These are phyloP conservation scores for Chlamydotis undulata DNA, from an alignment of 2,113 vertebrate genomes.

Conservation along the genomic window DNA sequence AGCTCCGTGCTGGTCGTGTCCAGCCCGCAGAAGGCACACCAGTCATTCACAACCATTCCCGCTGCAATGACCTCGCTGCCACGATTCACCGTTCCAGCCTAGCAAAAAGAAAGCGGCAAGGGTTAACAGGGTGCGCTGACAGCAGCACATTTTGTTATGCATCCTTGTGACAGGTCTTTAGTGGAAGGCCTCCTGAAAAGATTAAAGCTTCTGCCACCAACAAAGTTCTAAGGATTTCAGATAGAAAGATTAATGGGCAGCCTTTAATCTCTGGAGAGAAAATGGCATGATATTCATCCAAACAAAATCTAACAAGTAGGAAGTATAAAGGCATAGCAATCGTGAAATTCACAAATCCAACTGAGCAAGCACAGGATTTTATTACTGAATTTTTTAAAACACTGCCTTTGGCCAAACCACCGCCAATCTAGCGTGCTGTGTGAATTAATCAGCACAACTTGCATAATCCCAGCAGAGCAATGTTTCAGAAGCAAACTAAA, in stretches of 20 bases:
- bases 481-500: background rate
- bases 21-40: constrained; percentile 96
- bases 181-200: background rate
- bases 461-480: background rate
- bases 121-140: rapidly evolving
- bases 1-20: constrained; percentile 97
- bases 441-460: background rate
- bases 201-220: background rate
- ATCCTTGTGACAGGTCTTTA: background rate
- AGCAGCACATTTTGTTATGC: rapidly evolving
- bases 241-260: background rate
- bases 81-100: constrained; percentile 96
- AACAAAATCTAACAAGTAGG: background rate
- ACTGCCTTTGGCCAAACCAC: background rate
- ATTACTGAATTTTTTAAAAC: background rate
- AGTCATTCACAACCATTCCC: constrained; percentile 97
- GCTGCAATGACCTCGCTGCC: constrained; percentile 95
- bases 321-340: background rate
- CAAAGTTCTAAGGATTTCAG: background rate
- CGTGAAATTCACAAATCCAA: background rate
- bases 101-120: background rate
- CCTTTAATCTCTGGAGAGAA: background rate
- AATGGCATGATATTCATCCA: background rate
- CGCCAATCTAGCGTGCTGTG: too few relatives aligned
- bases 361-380: background rate